A percentile compares a stretch with the other conserved stretches of the same genome.
phyloP scores from a whole-genome alignment of 2,113 vertebrate genomes.

The Pheucticus melanocephalus region DNA sequence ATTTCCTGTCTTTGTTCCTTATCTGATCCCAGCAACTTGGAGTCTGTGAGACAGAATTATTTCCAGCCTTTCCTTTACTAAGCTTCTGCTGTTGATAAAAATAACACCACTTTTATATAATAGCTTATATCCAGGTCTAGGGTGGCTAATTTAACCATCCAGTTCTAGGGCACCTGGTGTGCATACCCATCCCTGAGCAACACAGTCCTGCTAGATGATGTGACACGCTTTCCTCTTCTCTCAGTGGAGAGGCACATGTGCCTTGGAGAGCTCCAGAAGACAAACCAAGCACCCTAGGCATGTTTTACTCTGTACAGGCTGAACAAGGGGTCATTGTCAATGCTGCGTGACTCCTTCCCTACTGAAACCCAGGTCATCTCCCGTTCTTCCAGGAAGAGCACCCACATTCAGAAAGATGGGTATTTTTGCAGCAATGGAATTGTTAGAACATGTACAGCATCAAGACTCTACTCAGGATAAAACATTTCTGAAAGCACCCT shows the following conservation, averaged over 20 bases:
- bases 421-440: neutral
- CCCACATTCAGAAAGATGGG: neutral
- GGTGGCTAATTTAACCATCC: neutral
- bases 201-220: neutral
- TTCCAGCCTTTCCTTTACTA: neutral
- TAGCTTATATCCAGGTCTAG: neutral
- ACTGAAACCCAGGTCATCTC: neutral
- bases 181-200: neutral
- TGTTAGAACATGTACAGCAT: neutral
- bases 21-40: neutral
- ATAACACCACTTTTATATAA: neutral
- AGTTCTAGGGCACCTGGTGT: neutral
- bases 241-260: neutral
- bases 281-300: neutral
- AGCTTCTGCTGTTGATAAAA: fast-evolving
- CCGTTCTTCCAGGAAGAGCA: neutral
- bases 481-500: neutral
- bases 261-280: neutral
- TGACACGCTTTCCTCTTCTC: neutral
- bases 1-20: neutral
- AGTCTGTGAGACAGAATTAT: neutral
- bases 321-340: neutral
- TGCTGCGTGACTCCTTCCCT: neutral
- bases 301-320: neutral
- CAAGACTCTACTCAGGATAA: neutral